Base-by-base conservation (phyloP, 2,113 vertebrate genomes). In the Chaetodon auriga region DNA sequence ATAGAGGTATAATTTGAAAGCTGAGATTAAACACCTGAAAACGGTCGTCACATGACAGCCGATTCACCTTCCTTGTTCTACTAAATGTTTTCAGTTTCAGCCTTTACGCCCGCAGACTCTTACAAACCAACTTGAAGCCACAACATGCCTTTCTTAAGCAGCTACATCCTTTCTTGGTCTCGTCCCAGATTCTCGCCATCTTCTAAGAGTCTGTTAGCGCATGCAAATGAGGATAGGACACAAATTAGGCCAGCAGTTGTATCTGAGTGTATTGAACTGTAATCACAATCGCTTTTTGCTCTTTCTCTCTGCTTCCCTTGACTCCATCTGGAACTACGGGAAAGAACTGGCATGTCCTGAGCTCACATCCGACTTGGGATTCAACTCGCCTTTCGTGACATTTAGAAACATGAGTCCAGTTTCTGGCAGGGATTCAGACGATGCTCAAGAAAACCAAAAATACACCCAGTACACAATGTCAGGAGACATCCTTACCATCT, bases 201-300 rank as follows among this genome's bases (percentile, higher is more conserved):
- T 38, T 81, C 78, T 57, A n/a, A 68, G 57, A 75, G 75, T n/a
- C 55, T 10, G 76, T 75, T 69, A 41, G 45, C 36, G 64, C 75
- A 74, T 77, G 77, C 82, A 90, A 86, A 88, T 76, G 58, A 89
- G 65, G 23, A 58, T 35, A n/a, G 54, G 70, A 64, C 53, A 62
- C 64, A 85, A 86, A 89, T 83, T 73, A 74, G 66, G 74, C 16
- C 79, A 81, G 73, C 51, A 18, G 51, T 63, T 81, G 66, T 63
- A 65, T 51, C 60, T 49, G 41, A 81, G 57, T 68, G 60, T 46
- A 69, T 82, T 64, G 51, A 78, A 79, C 60, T 35, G n/a, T 64
- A 38, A 58, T 70, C 65, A 58, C 73, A 49, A 66, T 49, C 57
- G 38, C 63, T 54, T 81, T 63, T 35, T 43, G 1, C 35, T 66